Conservation (phyloP, 2,888 invertebrate genomes). For the Alcis repandata region DNA sequence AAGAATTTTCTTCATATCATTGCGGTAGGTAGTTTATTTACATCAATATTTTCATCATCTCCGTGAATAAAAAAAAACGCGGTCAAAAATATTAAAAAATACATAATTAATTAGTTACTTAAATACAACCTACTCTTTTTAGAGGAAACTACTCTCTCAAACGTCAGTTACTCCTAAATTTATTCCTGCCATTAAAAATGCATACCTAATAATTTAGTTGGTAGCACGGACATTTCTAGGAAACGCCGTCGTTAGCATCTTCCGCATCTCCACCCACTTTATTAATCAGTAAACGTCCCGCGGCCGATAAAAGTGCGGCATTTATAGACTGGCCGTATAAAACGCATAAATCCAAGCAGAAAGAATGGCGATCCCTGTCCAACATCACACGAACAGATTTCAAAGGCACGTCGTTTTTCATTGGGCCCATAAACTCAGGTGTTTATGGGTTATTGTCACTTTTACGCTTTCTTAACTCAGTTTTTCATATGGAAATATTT, state of each 20-base stretch:
- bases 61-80: no score
- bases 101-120: no score
- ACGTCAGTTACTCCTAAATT: conserved; percentile 15
- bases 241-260: conserved; percentile 73
- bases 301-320: conserved; percentile 80
- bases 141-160: background rate
- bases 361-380: conserved; percentile 76
- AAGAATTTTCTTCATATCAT: no score
- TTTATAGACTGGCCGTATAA: conserved; percentile 82
- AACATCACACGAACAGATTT: conserved; percentile 81
- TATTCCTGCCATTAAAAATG: conserved; percentile 41
- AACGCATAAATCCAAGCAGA: conserved; percentile 77
- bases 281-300: conserved; percentile 84
- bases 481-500: conserved; percentile 36
- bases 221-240: conserved; percentile 65
- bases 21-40: no score
- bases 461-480: conserved; percentile 60
- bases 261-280: conserved; percentile 82
- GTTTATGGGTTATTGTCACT: conserved; percentile 76
- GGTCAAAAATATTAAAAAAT: no score
- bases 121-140: background rate
- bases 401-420: conserved; percentile 81
- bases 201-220: conserved; percentile 42
- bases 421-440: conserved; percentile 77
- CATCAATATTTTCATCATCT: no score